Conservation (phyloP, 2,888 invertebrate genomes). For the Apeira syringaria region DNA sequence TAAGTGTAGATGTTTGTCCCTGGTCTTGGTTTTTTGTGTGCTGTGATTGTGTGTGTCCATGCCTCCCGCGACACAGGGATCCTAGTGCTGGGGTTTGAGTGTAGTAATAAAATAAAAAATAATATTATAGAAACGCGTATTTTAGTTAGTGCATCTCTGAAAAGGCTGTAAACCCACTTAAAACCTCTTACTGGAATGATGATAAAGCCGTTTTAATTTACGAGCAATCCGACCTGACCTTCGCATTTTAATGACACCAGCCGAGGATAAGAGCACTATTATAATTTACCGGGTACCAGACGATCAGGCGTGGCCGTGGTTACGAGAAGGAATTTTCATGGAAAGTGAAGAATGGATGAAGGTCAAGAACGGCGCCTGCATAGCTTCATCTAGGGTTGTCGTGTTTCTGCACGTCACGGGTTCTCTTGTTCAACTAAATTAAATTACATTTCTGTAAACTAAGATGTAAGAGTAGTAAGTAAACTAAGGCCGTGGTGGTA, state of each 20-base stretch:
- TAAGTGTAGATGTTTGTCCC: too few relatives aligned
- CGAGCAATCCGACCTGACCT: constrained; percentile 28
- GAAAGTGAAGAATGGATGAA: constrained; percentile 39
- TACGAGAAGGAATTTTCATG: constrained; percentile 47
- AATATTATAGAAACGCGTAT: too few relatives aligned
- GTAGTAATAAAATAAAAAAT: too few relatives aligned
- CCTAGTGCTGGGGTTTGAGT: too few relatives aligned
- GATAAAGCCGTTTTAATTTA: constrained; percentile 21
- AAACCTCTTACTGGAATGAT: constrained; percentile 6
- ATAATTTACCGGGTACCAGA: constrained; percentile 35
- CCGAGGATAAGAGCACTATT: constrained; percentile 20
- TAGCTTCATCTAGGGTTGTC: constrained; percentile 51
- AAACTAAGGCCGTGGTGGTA: too few relatives aligned
- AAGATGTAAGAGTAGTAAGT: too few relatives aligned
- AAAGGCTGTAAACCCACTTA: constrained; percentile 6
- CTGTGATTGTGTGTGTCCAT: too few relatives aligned
- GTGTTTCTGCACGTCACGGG: constrained; percentile 25
- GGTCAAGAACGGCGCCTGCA: constrained; percentile 60
- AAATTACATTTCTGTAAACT: too few relatives aligned
- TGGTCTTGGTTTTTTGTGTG: too few relatives aligned
- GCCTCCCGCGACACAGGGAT: too few relatives aligned
- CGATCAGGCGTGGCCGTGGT: constrained; percentile 30
- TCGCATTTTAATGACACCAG: constrained; percentile 20
- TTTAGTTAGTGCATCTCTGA: neutral
- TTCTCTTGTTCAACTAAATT: too few relatives aligned